Conservation (phyloP, 1,140 invertebrate genomes). For the Popillia japonica region DNA sequence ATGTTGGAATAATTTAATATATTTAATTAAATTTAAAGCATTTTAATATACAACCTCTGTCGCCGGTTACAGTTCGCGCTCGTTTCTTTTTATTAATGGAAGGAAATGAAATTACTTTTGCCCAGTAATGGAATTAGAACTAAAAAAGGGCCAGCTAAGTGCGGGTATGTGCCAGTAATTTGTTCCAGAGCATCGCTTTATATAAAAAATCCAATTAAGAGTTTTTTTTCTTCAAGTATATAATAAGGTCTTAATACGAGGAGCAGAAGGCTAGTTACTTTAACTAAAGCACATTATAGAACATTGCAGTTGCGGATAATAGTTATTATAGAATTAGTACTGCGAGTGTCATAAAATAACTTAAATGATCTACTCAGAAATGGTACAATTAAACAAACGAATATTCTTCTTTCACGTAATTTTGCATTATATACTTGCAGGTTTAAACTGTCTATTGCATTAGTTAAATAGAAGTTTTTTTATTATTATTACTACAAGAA, state of each 20-base stretch:
- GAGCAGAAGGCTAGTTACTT: neutral
- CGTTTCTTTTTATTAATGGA: constrained; percentile 29
- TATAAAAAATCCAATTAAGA: constrained; percentile 30
- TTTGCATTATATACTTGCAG: too few species aligned
- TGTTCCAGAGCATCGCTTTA: constrained; percentile 13
- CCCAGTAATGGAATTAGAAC: constrained; percentile 17
- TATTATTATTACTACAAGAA: too few species aligned
- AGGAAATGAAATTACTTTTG: constrained; percentile 28
- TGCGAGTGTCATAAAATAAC: too few species aligned
- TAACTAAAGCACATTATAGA: neutral
- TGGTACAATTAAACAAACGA: too few species aligned
- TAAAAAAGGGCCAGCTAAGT: constrained; percentile 10
- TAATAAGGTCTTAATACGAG: constrained; percentile 21
- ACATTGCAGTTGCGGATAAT: neutral
- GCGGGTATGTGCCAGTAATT: constrained; percentile 18
- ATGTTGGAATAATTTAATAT: constrained; percentile 8
- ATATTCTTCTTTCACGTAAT: too few species aligned
- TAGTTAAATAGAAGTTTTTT: too few species aligned
- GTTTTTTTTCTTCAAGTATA: constrained; percentile 30
- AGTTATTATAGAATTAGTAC: neutral
- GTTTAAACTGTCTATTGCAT: too few species aligned
- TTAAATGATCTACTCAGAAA: too few species aligned
- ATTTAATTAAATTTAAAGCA: constrained; percentile 30
- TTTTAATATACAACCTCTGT: constrained; percentile 8
- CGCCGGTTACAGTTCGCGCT: neutral